These are phyloP conservation scores for Lucilia sericata DNA, from an alignment of 1,140 invertebrate species.

Conservation along the genomic window DNA sequence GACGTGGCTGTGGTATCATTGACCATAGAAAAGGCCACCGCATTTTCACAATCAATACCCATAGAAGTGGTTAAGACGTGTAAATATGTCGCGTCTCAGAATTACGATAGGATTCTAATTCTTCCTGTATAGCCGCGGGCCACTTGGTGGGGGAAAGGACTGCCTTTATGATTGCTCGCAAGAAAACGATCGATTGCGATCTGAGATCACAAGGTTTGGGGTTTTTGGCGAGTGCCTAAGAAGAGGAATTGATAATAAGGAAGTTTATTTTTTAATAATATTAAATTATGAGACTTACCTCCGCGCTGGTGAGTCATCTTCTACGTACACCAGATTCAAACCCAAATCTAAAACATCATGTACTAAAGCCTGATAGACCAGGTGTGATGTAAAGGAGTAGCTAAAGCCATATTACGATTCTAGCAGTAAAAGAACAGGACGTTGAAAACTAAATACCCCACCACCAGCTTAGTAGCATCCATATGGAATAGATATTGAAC, in stretches of 20 bases:
- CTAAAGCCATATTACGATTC: constrained; percentile 98
- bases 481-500: constrained; percentile 95
- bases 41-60: constrained; percentile 85
- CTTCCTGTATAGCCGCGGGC: constrained; percentile 99
- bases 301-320: constrained; percentile 73
- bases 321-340: constrained; percentile 87
- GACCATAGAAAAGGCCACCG: constrained; percentile 83
- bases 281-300: constrained; percentile 22
- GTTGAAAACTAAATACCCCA: constrained; percentile 88
- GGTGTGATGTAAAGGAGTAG: constrained; percentile 97
- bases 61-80: constrained; percentile 93
- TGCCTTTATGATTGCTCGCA: constrained; percentile 95
- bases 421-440: constrained; percentile 91
- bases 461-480: constrained; percentile 81
- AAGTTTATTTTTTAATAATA: neutral
- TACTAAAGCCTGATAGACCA: constrained; percentile 99
- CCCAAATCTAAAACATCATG: constrained; percentile 95
- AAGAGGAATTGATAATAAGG: neutral
- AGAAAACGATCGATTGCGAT: constrained; percentile 88
- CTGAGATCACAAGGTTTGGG: constrained; percentile 92
- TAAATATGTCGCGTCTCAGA: constrained; percentile 98
- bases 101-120: constrained; percentile 92
- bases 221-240: constrained; percentile 77
- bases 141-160: constrained; percentile 97
- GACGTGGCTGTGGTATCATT: constrained; percentile 93